These are phyloP conservation scores for Cacajao melanocephalus DNA, from an alignment of 2,797 vertebrate species.

Conservation along the genomic window DNA sequence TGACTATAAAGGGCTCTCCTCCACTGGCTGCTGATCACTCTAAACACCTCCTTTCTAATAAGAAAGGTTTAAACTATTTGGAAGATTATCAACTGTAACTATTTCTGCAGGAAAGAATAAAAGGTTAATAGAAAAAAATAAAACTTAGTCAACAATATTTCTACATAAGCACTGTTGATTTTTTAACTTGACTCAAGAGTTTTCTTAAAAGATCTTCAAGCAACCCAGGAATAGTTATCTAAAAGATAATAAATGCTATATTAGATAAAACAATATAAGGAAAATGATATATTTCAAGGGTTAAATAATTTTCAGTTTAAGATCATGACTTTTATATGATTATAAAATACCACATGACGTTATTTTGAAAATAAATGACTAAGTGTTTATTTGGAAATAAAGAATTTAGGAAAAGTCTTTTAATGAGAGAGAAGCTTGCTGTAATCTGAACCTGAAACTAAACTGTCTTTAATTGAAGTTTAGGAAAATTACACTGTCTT, in stretches of 20 bases:
- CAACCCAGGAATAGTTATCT: not conserved
- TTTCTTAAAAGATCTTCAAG: not conserved
- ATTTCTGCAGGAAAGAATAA: not conserved
- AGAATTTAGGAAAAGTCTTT: not conserved
- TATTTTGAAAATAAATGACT: not conserved
- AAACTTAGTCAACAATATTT: constrained; percentile 11
- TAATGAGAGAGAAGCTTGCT: not conserved
- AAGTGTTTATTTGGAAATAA: not conserved
- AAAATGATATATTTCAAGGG: not conserved
- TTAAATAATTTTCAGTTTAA: not conserved
- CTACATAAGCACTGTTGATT: not conserved
- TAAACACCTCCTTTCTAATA: not conserved
- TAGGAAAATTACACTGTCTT: not conserved
- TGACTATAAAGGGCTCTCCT: not conserved
- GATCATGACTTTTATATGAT: not conserved
- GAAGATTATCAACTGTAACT: not conserved
- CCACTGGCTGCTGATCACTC: not conserved
- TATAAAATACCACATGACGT: not conserved
- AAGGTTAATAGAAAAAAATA: not conserved
- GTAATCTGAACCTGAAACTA: not conserved
- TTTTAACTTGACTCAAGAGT: not conserved
- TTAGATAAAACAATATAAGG: not conserved
- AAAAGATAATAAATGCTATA: not conserved
- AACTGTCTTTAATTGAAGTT: not conserved
- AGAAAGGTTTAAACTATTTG: not conserved